Percentiles rank a stretch among this genome's conserved stretches.
These are phyloP conservation scores for Drosophila diplacantha DNA, from an alignment of 2,888 invertebrate genomes.

Conservation along the genomic window DNA sequence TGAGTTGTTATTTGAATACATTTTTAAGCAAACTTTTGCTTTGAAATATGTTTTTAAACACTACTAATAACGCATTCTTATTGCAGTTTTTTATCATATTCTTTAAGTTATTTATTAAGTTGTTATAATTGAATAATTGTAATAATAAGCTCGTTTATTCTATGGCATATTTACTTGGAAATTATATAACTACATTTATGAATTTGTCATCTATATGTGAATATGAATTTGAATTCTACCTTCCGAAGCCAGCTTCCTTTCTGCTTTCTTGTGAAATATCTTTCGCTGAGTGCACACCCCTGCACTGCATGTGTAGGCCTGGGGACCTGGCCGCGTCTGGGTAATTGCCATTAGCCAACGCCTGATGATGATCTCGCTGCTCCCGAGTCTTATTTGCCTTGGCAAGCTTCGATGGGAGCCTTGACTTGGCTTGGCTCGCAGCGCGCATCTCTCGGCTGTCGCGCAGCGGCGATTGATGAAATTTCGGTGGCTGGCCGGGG, in stretches of 20 bases:
- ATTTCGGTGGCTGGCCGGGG: constrained; percentile 43
- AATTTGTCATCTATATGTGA: no score
- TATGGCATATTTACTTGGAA: no score
- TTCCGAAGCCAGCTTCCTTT: background rate
- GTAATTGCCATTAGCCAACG: constrained; percentile 42
- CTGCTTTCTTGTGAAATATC: background rate
- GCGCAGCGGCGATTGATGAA: constrained; percentile 37
- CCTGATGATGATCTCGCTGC: constrained; percentile 32
- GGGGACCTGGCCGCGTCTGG: constrained; percentile 33
- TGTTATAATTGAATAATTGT: no score
- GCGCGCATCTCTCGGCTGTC: constrained; percentile 13
- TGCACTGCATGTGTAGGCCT: constrained; percentile 50
- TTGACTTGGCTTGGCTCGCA: constrained; percentile 47
- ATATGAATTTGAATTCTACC: background rate
- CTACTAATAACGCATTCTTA: background rate
- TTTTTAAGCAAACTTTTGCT: background rate
- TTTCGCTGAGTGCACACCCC: constrained; percentile 1
- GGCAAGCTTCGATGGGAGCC: constrained; percentile 55
- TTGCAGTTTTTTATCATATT: no score
- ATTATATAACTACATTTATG: no score
- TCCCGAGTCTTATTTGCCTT: constrained; percentile 42
- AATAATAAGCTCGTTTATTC: no score
- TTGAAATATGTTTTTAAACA: background rate
- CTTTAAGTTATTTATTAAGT: no score
- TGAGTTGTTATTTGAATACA: fast-evolving